Conservation (phyloP, 2,888 invertebrate genomes). For the Erebia aethiops region DNA sequence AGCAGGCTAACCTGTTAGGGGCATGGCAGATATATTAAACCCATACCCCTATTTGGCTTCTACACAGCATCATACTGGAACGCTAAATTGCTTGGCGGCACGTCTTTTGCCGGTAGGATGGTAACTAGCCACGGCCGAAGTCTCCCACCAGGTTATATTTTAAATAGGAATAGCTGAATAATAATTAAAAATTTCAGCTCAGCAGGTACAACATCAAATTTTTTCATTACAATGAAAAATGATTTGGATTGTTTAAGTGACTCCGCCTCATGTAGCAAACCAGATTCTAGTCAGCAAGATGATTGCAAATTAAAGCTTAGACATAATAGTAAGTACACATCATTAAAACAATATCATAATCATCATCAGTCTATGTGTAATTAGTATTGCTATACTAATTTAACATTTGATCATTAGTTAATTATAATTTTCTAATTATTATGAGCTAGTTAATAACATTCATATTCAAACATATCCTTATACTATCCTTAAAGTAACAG, state of each 20-base stretch:
- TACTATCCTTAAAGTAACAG: not conserved
- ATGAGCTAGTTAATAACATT: constrained; percentile 15
- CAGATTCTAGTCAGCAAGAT: constrained; percentile 73
- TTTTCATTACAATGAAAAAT: constrained; percentile 52
- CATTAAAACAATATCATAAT: not conserved
- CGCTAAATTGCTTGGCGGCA: no score
- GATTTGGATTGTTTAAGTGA: constrained; percentile 53
- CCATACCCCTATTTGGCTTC: no score
- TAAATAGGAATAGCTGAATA: not conserved
- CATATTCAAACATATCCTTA: not conserved
- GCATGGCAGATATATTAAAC: no score
- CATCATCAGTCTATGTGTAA: not conserved
- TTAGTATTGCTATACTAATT: not conserved
- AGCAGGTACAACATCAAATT: constrained; percentile 62
- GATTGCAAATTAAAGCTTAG: constrained; percentile 60
- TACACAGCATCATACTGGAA: no score
- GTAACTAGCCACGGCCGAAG: no score
- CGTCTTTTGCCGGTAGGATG: no score
- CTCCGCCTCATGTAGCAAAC: constrained; percentile 55
- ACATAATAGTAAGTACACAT: constrained; percentile 66
- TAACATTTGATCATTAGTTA: not conserved
- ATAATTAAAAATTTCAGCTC: constrained; percentile 51
- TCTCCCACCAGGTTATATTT: no score
- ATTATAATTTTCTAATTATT: constrained; percentile 16
- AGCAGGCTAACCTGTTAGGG: no score